Evolutionary conservation across 1,140 invertebrate species (phyloP), one percentile per base, ranked within the genome.

Genomic region (Vanessa tameamea): DNA sequence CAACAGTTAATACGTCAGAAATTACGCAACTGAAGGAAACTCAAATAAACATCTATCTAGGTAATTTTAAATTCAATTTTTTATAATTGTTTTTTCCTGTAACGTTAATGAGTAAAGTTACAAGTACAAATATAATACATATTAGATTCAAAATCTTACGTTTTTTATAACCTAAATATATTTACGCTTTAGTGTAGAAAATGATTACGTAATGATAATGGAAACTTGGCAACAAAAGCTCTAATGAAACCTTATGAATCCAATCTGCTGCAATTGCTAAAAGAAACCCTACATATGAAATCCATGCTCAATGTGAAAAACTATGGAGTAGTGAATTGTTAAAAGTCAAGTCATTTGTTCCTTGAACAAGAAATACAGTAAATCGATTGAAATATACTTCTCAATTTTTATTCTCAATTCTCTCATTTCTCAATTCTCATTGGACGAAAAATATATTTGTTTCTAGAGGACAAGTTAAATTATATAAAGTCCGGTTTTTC

Each of bases 171-270:
- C 26, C 26, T 31, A 31, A 31, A 0, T 31, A 20, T 20, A 43
- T 43, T 43, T 8, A 9, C 37, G 37, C 37, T 11, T 43, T 43
- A 43, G 37, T 43, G 37, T 43, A 43, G 37, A 43, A 11, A 43
- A 43, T 43, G 37, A 43, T 43, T 8, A 43, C 37, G 37, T 43
- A 43, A 43, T 57, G 53, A 11, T 57, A 57, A 23, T 26, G 20
- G 53, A 43, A 15, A 37, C 57, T 61, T 61, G 26, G 12, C 31
- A 61, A 61, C 55, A 16, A 43, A 11, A 57, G 53, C 53, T 20
- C 15, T 61, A 37, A 61, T 61, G 57, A 61, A 61, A 23, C 57
- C 57, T 61, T 61, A 61, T 11, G 14, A 61, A 61, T 61, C 13
- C 57, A 26, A 26, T 31, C 8, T 12, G 14, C 43, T 31, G 57